Evolutionary conservation across 2,888 invertebrate genomes (phyloP).

Genomic region (Phaedon cochleariae): DNA sequence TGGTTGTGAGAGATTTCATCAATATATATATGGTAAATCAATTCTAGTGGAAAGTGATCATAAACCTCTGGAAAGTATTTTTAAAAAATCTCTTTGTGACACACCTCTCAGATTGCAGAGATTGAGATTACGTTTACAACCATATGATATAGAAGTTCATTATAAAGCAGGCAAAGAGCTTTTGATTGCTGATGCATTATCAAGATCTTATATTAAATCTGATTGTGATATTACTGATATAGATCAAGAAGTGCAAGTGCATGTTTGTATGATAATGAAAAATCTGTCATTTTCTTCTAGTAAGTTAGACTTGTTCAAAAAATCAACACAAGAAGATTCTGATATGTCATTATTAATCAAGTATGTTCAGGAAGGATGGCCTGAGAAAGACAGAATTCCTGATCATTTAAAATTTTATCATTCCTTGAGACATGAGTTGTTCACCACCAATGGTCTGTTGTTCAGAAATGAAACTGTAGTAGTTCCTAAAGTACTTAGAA

Average conservation of each 20-base stretch:
- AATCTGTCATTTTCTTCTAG: slow-evolving; percentile 10
- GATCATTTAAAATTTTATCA: slow-evolving; percentile 7
- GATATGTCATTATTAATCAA: slow-evolving; percentile 20
- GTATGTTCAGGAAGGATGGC: slow-evolving; percentile 25
- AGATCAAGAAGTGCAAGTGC: not conserved
- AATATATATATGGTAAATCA: slow-evolving; percentile 23
- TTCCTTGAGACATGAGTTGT: slow-evolving; percentile 16
- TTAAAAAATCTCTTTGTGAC: slow-evolving; percentile 30
- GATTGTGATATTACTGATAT: not conserved
- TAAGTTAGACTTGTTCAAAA: not conserved
- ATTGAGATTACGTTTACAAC: slow-evolving; percentile 25
- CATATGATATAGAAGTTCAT: slow-evolving; percentile 32
- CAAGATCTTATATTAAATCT: slow-evolving; percentile 2
- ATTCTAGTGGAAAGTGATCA: slow-evolving; percentile 2
- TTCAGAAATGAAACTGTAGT: slow-evolving; percentile 18
- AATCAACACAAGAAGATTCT: slow-evolving; percentile 15
- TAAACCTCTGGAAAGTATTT: slow-evolving; percentile 20
- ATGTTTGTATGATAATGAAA: slow-evolving; percentile 11
- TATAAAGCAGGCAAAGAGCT: slow-evolving; percentile 36
- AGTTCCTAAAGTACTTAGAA: slow-evolving; percentile 16
- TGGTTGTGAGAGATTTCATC: slow-evolving; percentile 40
- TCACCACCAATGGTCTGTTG: slow-evolving; percentile 10
- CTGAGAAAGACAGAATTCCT: slow-evolving; percentile 17
- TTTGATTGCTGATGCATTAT: slow-evolving; percentile 31
- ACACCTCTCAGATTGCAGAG: slow-evolving; percentile 28